Percentiles rank a stretch among this genome's conserved stretches.
These are phyloP conservation scores for Heliconius charithonia DNA, from an alignment of 2,888 invertebrate species.

Conservation along the genomic window DNA sequence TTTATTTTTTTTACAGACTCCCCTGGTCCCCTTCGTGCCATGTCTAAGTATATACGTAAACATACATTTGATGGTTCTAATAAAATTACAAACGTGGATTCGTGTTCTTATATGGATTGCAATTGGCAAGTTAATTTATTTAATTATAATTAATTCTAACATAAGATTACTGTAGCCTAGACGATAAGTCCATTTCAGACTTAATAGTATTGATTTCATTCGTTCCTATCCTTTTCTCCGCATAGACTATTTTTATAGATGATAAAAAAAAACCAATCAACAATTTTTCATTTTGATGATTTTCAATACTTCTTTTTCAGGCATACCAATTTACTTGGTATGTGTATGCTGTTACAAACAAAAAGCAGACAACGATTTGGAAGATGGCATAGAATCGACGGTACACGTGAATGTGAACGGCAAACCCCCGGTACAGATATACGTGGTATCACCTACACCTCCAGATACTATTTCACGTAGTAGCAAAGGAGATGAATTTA, in stretches of 20 bases:
- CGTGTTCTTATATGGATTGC: constrained; percentile 91
- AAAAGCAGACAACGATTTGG: constrained; percentile 51
- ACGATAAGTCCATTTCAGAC: too few relatives aligned
- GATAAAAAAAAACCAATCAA: too few relatives aligned
- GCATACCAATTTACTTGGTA: constrained; percentile 71
- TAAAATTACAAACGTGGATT: constrained; percentile 92
- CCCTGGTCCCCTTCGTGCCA: constrained; percentile 92
- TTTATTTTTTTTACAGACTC: constrained; percentile 85
- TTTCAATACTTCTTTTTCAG: constrained; percentile 57
- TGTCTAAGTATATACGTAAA: constrained; percentile 92
- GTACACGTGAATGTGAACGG: constrained; percentile 62
- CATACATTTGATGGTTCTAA: constrained; percentile 92
- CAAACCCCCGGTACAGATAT: constrained; percentile 70
- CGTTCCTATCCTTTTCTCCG: too few relatives aligned
- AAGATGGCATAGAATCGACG: constrained; percentile 55
- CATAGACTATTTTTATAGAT: too few relatives aligned
- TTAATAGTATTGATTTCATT: too few relatives aligned
- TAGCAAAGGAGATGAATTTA: constrained; percentile 56
- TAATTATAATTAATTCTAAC: neutral
- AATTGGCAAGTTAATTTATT: constrained; percentile 83
- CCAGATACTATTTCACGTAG: constrained; percentile 64
- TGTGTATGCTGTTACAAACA: constrained; percentile 67
- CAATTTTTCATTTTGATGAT: neutral
- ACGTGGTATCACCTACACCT: constrained; percentile 75
- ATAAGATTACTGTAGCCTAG: too few relatives aligned